Evolutionary conservation across 2,888 invertebrate genomes (phyloP).

Genomic region (Dorcus parallelipipedus): DNA sequence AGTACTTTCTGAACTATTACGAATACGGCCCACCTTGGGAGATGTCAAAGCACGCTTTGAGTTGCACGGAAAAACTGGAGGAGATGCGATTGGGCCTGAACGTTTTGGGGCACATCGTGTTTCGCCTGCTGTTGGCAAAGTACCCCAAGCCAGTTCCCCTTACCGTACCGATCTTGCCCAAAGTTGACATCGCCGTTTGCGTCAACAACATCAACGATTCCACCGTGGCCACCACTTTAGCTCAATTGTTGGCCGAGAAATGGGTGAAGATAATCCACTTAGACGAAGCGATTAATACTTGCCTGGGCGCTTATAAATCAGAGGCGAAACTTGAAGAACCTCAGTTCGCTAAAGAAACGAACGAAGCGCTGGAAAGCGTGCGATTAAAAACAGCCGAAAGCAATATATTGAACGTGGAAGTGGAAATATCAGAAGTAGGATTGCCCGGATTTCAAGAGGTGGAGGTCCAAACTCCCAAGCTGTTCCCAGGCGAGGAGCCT

Average conservation of each 20-base stretch:
- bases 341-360: constrained; percentile 46
- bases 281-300: constrained; percentile 55
- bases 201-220: constrained; percentile 38
- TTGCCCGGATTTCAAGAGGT: constrained; percentile 35
- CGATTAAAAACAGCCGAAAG: constrained; percentile 41
- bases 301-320: constrained; percentile 53
- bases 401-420: constrained; percentile 10
- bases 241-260: constrained; percentile 35
- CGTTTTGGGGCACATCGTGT: constrained; percentile 41
- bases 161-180: constrained; percentile 35
- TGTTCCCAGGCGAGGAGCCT: constrained; percentile 58
- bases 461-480: constrained; percentile 60
- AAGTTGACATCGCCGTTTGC: constrained; percentile 36
- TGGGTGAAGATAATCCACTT: constrained; percentile 39
- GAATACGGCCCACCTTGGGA: constrained; percentile 55
- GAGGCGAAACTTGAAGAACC: constrained; percentile 51
- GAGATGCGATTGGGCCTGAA: constrained; percentile 35
- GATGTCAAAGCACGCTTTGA: constrained; percentile 48
- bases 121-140: constrained; percentile 36
- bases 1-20: constrained; percentile 57
- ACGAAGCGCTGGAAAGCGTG: constrained; percentile 47
- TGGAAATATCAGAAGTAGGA: background rate
- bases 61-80: constrained; percentile 43
- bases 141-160: constrained; percentile 37
- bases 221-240: constrained; percentile 32